Base-by-base conservation (phyloP, 1,140 invertebrate genomes). In the Eulimnadia texana region DNA sequence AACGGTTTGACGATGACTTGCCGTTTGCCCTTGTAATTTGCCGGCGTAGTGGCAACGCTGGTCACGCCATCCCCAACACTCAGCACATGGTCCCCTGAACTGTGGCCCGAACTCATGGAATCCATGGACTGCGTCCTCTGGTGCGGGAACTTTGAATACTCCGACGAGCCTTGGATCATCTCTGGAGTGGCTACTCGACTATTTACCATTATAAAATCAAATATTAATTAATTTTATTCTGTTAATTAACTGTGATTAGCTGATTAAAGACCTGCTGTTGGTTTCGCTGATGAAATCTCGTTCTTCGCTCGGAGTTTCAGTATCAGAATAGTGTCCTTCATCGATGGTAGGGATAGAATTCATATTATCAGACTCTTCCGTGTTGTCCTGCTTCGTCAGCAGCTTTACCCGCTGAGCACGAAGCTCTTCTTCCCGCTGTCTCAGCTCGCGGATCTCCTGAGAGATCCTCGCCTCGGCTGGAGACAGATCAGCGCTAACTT, bases 271-370 rank as follows among this genome's bases (percentile, higher is more conserved):
- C 70, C 69, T 71, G 65, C 67, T 70, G 60, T 68, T 64, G 51
- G 66, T 65, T 42, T 71, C 66, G 51, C 67, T 64, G 65, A 70
- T 68, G 63, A 68, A 62, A 63, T 69, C 66, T 25, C 70, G 68
- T 6, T 61, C n/a, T n/a, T n/a, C 69, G 67, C 16, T 67, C 69
- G 23, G 70, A 64, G 53, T 69, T 69, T 51, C 70, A 66, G 59
- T 69, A 71, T 73, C 72, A 0, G 72, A 73, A 62, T 64, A 72
- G 58, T 71, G 71, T 22, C 72, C 70, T 61, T 73, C 72, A 63
- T 69, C 69, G 23, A 68, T 71, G 51, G 68, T 69, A 22, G 66
- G 68, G 50, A 69, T 70, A 62, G 67, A 67, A 51, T 66, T 64
- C 27, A 68, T 65, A 47, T 66, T 62, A 28, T 67, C 67, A 23